Percentiles rank a stretch among this genome's conserved stretches.
These are phyloP conservation scores for Trichoplax adhaerens DNA, from an alignment of 37 sponge, comb jelly and placozoan genomes.

Conservation along the genomic window DNA sequence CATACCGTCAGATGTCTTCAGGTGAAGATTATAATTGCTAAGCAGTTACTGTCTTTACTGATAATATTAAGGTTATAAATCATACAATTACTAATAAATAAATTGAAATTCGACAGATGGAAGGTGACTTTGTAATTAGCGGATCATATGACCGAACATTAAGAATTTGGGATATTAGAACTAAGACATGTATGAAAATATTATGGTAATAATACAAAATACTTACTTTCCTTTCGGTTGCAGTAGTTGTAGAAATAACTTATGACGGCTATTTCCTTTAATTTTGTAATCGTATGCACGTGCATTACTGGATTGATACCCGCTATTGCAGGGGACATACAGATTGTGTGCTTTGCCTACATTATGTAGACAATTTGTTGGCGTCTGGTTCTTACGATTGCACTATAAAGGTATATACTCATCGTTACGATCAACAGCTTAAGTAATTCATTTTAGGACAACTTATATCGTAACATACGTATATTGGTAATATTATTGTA, in stretches of 20 bases:
- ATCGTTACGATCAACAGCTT: too few species aligned
- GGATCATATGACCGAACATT: slow-evolving; percentile 93
- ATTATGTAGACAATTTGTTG: slow-evolving; percentile 60
- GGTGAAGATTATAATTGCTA: slow-evolving; percentile 15
- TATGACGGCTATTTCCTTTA: neutral
- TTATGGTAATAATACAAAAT: slow-evolving; percentile 26
- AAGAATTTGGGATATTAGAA: slow-evolving; percentile 76
- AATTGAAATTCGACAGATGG: slow-evolving; percentile 40
- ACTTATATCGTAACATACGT: too few species aligned
- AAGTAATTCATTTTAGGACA: too few species aligned
- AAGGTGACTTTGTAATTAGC: slow-evolving; percentile 66
- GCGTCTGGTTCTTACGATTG: slow-evolving; percentile 85
- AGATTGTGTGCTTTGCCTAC: slow-evolving; percentile 81
- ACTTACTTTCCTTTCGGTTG: neutral
- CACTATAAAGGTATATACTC: slow-evolving; percentile 56
- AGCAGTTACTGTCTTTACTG: neutral
- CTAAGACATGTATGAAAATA: slow-evolving; percentile 61
- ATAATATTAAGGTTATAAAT: neutral
- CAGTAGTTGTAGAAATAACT: neutral
- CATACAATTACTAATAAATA: neutral
- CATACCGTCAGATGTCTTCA: slow-evolving; percentile 93
- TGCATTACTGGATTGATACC: neutral
- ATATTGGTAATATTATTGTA: neutral
- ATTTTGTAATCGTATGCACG: neutral
- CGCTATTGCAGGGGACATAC: slow-evolving; percentile 53